phyloP scores from a whole-genome alignment of 2,113 vertebrate genomes.

The Pseudorhombus dupliciocellatus region DNA sequence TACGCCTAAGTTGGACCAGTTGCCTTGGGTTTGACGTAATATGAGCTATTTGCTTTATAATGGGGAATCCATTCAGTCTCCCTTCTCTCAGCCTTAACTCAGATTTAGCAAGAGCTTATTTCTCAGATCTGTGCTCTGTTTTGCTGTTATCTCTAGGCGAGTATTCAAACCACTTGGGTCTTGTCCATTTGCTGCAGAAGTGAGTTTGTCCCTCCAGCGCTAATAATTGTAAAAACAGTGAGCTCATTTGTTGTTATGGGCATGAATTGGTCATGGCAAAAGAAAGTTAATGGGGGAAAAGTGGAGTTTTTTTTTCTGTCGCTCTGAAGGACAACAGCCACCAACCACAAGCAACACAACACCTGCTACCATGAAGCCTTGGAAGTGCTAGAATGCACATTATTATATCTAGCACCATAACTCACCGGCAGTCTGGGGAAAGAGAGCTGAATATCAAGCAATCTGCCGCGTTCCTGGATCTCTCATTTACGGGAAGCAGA shows the following conservation, averaged over 20 bases:
- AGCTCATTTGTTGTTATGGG: constrained; percentile 57
- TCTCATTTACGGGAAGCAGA: constrained; percentile 39
- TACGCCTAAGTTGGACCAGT: constrained; percentile 23
- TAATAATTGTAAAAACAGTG: constrained; percentile 59
- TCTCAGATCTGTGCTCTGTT: constrained; percentile 15
- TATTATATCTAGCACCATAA: constrained; percentile 45
- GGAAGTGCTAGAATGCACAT: constrained; percentile 43
- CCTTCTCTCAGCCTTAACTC: constrained; percentile 37
- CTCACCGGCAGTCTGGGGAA: constrained; percentile 15
- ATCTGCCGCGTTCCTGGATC: constrained; percentile 35
- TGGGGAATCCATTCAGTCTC: constrained; percentile 18
- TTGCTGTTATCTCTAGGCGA: constrained; percentile 33
- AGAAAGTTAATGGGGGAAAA: constrained; percentile 17
- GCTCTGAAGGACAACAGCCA: constrained; percentile 1
- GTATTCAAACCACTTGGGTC: constrained; percentile 14
- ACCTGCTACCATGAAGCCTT: constrained; percentile 44
- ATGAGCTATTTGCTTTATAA: constrained; percentile 34
- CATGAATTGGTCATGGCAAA: constrained; percentile 22
- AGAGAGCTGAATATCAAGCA: constrained; percentile 38
- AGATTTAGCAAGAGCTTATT: constrained; percentile 18
- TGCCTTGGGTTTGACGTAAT: constrained; percentile 28
- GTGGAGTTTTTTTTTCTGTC: background rate
- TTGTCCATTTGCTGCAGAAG: constrained; percentile 32
- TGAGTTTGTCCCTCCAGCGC: constrained; percentile 40
- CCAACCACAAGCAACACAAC: constrained; percentile 42